These are phyloP conservation scores for Corythaixoides concolor DNA, from an alignment of 2,113 vertebrate genomes.

Conservation along the genomic window DNA sequence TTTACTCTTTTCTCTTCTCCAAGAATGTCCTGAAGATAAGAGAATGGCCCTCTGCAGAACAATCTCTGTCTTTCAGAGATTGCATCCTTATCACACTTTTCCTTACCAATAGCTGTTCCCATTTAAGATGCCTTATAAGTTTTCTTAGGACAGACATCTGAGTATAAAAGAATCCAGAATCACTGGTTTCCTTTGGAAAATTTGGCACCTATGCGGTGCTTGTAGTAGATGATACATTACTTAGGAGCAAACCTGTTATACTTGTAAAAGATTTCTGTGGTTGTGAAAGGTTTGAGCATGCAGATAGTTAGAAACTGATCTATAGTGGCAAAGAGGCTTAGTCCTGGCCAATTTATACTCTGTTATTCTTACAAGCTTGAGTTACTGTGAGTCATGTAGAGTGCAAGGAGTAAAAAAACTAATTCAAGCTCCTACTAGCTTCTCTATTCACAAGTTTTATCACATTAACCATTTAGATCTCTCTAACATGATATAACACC, in stretches of 20 bases:
- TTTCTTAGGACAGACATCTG: background rate
- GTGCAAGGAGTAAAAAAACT: conserved; percentile 33
- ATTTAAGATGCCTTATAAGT: background rate
- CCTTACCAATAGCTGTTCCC: background rate
- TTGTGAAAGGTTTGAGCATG: background rate
- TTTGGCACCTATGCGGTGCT: background rate
- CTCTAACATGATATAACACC: conserved; percentile 46
- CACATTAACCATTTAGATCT: conserved; percentile 49
- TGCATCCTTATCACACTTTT: conserved; percentile 28
- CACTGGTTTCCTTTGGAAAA: background rate
- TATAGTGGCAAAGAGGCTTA: background rate
- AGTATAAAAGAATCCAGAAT: background rate
- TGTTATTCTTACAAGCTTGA: conserved; percentile 42
- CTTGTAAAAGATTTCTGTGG: background rate
- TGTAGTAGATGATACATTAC: background rate
- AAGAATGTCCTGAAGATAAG: conserved; percentile 40
- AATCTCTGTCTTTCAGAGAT: conserved; percentile 5
- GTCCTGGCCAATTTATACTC: conserved; percentile 5
- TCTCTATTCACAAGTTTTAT: conserved; percentile 25
- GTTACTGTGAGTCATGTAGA: conserved; percentile 31
- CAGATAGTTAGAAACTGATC: conserved; percentile 18
- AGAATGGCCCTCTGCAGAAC: background rate
- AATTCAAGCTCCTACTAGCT: conserved; percentile 22
- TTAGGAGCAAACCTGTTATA: background rate
- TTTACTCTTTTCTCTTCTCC: conserved; percentile 20